Conservation (phyloP, 2,113 vertebrate genomes). For the Vulpes lagopus region DNA sequence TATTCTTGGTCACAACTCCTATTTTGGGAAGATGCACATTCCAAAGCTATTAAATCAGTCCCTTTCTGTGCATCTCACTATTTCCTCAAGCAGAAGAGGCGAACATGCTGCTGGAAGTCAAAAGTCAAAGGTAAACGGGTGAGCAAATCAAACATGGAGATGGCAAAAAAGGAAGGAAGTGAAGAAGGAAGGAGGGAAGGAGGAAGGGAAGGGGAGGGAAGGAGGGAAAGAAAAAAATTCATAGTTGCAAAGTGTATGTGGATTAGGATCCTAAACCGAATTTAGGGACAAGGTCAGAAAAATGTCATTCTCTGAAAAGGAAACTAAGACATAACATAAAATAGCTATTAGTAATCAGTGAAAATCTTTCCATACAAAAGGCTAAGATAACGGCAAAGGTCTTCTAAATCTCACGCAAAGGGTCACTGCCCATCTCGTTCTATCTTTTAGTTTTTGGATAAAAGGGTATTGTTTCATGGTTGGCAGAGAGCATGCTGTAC, state of each 20-base stretch:
- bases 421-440: conserved; percentile 36
- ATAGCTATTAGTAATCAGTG: neutral
- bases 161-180: neutral
- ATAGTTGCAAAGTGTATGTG: neutral
- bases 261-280: neutral
- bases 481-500: conserved; percentile 39
- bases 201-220: no score
- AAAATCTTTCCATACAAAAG: conserved; percentile 24
- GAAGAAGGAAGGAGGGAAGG: no score
- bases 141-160: neutral
- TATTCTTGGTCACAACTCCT: conserved; percentile 66
- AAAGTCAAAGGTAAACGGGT: conserved; percentile 45
- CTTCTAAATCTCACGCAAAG: neutral
- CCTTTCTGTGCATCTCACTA: conserved; percentile 48
- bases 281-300: conserved; percentile 51
- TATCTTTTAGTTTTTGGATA: conserved; percentile 16
- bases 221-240: neutral
- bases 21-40: conserved; percentile 72
- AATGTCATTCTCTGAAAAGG: neutral
- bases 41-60: conserved; percentile 65
- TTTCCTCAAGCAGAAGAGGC: conserved; percentile 58
- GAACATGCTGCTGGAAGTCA: neutral
- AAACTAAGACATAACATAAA: conserved; percentile 30
- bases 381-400: conserved; percentile 8
- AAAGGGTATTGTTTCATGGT: neutral